Evolutionary conservation across 2,888 invertebrate species (phyloP).

Genomic region (Sinohyriopsis cumingii): DNA sequence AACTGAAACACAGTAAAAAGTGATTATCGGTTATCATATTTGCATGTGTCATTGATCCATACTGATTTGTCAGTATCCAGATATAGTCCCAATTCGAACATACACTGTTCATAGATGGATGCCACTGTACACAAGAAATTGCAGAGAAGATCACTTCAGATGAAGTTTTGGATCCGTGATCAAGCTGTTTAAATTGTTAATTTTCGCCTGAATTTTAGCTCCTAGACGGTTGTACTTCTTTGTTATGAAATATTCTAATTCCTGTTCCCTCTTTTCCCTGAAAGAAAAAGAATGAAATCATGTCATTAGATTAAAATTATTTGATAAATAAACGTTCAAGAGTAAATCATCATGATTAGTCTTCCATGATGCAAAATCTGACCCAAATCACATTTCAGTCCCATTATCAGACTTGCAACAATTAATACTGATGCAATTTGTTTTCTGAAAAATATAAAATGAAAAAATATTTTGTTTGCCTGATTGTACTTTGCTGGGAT

Average conservation of each 20-base stretch:
- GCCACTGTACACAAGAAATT: too few relatives aligned
- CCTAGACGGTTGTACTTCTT: conserved; percentile 68
- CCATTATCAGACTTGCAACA: background rate
- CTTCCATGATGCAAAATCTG: background rate
- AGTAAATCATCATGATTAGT: background rate
- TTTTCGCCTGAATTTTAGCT: conserved; percentile 53
- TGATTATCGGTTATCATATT: too few relatives aligned
- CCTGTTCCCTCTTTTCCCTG: conserved; percentile 68
- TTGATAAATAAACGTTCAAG: background rate
- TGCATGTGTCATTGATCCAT: too few relatives aligned
- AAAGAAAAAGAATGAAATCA: conserved; percentile 18
- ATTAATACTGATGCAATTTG: background rate
- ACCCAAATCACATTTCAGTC: background rate
- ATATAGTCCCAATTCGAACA: too few relatives aligned
- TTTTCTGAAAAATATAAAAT: background rate
- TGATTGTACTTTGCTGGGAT: too few relatives aligned
- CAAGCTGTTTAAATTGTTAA: conserved; percentile 41
- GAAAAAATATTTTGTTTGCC: background rate
- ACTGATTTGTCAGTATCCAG: too few relatives aligned
- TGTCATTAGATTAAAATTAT: background rate
- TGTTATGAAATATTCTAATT: conserved; percentile 67
- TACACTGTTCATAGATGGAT: too few relatives aligned
- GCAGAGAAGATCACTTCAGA: conserved; percentile 33
- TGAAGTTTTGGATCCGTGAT: conserved; percentile 48
- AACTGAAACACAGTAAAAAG: too few relatives aligned